Conservation (phyloP, 1,140 invertebrate species). For the Platyscapa corneri region DNA sequence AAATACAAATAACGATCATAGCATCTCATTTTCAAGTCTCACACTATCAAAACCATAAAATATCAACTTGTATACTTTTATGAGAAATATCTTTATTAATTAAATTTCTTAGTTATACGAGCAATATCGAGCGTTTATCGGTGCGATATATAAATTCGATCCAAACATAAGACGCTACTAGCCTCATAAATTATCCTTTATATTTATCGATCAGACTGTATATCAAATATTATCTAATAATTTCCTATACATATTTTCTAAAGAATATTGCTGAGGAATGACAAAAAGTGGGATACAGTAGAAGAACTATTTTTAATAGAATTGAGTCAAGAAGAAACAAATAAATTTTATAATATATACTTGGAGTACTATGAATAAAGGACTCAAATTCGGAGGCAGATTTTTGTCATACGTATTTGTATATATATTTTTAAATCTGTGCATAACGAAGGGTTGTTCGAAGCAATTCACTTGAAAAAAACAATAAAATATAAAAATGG, state of each 20-base stretch:
- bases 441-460: neutral
- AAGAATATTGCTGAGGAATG: neutral
- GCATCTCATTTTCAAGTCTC: neutral
- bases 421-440: neutral
- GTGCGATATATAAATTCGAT: neutral
- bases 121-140: neutral
- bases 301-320: too few relatives aligned
- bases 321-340: too few relatives aligned
- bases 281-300: neutral
- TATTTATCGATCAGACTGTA: neutral
- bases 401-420: neutral
- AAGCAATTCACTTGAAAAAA: slow-evolving; percentile 2
- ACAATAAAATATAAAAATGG: neutral
- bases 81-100: neutral
- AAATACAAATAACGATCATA: neutral
- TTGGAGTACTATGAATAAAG: neutral
- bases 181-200: neutral
- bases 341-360: too few relatives aligned
- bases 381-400: neutral
- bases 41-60: neutral
- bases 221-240: neutral
- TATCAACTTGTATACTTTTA: neutral
- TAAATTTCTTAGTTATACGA: neutral
- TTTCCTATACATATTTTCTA: neutral
- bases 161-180: neutral